phyloP scores from a whole-genome alignment of 2,888 invertebrate genomes.

The Ptilodon capucinus region DNA sequence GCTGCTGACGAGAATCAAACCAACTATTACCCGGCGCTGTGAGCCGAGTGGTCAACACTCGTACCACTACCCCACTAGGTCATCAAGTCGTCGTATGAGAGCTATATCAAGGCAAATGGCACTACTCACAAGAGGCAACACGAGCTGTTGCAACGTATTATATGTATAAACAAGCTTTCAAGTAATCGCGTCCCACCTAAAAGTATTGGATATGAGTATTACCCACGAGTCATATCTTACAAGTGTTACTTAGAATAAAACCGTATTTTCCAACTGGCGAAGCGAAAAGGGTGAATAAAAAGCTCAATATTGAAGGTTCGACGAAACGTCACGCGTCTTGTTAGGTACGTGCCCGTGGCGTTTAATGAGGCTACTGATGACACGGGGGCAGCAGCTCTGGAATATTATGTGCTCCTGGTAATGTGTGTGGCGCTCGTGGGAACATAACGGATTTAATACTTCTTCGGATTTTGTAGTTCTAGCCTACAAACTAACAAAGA shows the following conservation, averaged over 20 bases:
- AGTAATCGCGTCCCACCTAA: not conserved
- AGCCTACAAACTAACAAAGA: too few relatives aligned
- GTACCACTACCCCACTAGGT: too few relatives aligned
- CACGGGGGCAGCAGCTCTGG: slow-evolving; percentile 5
- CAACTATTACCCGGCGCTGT: too few relatives aligned
- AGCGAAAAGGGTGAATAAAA: slow-evolving; percentile 19
- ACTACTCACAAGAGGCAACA: too few relatives aligned
- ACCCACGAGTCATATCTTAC: not conserved
- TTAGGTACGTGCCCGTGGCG: slow-evolving; percentile 44
- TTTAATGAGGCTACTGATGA: slow-evolving; percentile 38
- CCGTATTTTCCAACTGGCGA: not conserved
- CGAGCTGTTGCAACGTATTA: too few relatives aligned
- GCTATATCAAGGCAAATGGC: too few relatives aligned
- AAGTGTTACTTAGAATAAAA: not conserved
- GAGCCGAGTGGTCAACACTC: too few relatives aligned
- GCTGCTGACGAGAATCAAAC: too few relatives aligned
- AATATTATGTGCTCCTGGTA: slow-evolving; percentile 8
- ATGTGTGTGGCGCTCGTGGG: slow-evolving; percentile 12
- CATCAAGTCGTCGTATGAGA: too few relatives aligned
- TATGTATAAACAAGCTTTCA: too few relatives aligned
- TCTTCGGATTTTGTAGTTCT: too few relatives aligned
- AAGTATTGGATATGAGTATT: too few relatives aligned
- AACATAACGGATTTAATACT: slow-evolving; percentile 13
- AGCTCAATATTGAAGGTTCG: slow-evolving; percentile 24
- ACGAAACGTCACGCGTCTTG: slow-evolving; percentile 43